These are phyloP conservation scores for Colostygia pectinataria DNA, from an alignment of 2,888 invertebrate species.

Conservation along the genomic window DNA sequence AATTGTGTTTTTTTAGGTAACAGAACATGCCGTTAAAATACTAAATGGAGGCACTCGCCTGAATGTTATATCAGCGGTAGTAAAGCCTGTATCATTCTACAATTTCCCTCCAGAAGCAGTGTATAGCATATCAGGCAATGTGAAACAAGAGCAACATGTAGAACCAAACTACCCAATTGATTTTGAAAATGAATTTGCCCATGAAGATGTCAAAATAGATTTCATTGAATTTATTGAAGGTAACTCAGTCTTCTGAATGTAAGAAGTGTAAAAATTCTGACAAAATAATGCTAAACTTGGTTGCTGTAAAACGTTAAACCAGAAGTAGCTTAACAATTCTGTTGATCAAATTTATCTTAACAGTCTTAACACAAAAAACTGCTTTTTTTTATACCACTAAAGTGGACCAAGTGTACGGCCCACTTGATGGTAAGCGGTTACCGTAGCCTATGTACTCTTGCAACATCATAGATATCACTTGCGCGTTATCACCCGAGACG, in stretches of 20 bases:
- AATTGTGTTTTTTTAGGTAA: not conserved
- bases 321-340: not conserved
- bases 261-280: too few relatives aligned
- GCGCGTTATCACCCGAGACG: too few relatives aligned
- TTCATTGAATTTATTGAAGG: conserved; percentile 1
- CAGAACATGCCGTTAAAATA: conserved; percentile 1
- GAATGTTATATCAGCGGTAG: not conserved
- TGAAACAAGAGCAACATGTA: not conserved
- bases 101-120: conserved; percentile 1
- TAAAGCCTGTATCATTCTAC: not conserved
- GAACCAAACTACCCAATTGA: not conserved
- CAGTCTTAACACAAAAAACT: too few relatives aligned
- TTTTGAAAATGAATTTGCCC: not conserved
- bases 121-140: not conserved
- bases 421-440: too few relatives aligned
- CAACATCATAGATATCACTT: too few relatives aligned
- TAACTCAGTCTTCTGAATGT: not conserved
- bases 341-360: not conserved
- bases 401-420: too few relatives aligned
- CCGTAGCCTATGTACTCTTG: too few relatives aligned
- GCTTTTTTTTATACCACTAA: too few relatives aligned
- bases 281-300: too few relatives aligned
- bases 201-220: conserved; percentile 4
- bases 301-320: too few relatives aligned
- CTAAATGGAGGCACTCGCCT: not conserved